A percentile compares a stretch with the other conserved stretches of the same genome.
phyloP scores from a whole-genome alignment of 2,797 vertebrate species.

The Spondyliosoma cantharus region DNA sequence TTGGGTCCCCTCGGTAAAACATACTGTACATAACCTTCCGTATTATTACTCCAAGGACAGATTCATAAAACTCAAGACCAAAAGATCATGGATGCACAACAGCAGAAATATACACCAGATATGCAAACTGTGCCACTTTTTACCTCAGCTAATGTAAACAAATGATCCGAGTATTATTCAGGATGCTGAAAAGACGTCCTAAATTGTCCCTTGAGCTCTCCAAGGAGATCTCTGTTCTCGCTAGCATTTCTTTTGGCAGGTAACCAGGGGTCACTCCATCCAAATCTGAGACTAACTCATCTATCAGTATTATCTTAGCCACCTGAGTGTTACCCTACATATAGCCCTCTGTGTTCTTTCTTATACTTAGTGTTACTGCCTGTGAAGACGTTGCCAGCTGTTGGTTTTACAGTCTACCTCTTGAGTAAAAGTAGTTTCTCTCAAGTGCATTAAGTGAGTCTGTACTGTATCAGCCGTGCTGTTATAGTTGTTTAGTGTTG shows the following conservation, averaged over 20 bases:
- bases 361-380: constrained; percentile 13
- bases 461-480: constrained; percentile 2
- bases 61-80: constrained; percentile 5
- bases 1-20: no score
- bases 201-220: constrained; percentile 14
- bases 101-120: background rate
- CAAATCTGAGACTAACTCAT: constrained; percentile 28
- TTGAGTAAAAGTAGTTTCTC: constrained; percentile 40
- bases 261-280: constrained; percentile 31
- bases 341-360: constrained; percentile 28
- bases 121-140: background rate
- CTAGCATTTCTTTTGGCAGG: constrained; percentile 14
- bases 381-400: constrained; percentile 45
- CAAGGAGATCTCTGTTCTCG: background rate
- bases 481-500: constrained; percentile 23
- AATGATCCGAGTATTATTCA: constrained; percentile 1
- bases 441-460: constrained; percentile 36
- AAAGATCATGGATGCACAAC: background rate
- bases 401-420: constrained; percentile 42
- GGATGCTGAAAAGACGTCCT: constrained; percentile 7
- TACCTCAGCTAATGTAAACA: constrained; percentile 1
- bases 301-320: constrained; percentile 41
- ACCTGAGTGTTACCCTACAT: constrained; percentile 36
- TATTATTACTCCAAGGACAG: constrained; percentile 10
- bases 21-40: background rate